Conservation (phyloP, 2,888 invertebrate genomes). For the Lasioglossum marginatum region DNA sequence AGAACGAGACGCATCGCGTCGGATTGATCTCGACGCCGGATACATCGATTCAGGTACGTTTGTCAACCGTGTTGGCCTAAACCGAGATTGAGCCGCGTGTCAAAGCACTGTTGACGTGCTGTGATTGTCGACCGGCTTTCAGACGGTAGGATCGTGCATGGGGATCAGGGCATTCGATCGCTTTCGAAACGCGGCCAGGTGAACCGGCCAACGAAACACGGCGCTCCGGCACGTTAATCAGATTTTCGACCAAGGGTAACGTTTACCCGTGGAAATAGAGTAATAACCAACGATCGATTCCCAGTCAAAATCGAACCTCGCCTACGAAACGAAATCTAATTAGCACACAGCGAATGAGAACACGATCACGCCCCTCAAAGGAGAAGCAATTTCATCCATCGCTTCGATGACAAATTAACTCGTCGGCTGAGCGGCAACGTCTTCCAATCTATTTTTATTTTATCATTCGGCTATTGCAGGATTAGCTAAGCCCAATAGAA, state of each 20-base stretch:
- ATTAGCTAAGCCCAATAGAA: background rate
- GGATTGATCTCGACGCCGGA: background rate
- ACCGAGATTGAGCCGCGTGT: slow-evolving; percentile 26
- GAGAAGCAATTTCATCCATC: background rate
- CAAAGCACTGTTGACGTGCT: slow-evolving; percentile 36
- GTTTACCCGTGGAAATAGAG: background rate
- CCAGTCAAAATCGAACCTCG: background rate
- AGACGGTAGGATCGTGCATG: background rate
- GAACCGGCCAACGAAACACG: slow-evolving; percentile 7
- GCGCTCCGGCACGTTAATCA: background rate
- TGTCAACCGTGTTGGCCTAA: slow-evolving; percentile 25
- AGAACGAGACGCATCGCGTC: background rate
- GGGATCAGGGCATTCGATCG: slow-evolving; percentile 2
- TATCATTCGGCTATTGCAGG: background rate
- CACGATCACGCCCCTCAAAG: background rate
- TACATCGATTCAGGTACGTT: slow-evolving; percentile 17
- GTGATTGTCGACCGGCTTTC: slow-evolving; percentile 37
- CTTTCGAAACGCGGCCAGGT: background rate
- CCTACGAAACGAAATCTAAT: background rate
- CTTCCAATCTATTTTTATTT: background rate
- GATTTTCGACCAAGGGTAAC: background rate
- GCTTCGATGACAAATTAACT: background rate
- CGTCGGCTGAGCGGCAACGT: too few species aligned
- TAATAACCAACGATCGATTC: background rate
- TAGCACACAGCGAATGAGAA: background rate